A percentile compares a stretch with the other conserved stretches of the same genome.
Conservation (phyloP, 2,888 invertebrate genomes). For the Rhagium mordax region DNA sequence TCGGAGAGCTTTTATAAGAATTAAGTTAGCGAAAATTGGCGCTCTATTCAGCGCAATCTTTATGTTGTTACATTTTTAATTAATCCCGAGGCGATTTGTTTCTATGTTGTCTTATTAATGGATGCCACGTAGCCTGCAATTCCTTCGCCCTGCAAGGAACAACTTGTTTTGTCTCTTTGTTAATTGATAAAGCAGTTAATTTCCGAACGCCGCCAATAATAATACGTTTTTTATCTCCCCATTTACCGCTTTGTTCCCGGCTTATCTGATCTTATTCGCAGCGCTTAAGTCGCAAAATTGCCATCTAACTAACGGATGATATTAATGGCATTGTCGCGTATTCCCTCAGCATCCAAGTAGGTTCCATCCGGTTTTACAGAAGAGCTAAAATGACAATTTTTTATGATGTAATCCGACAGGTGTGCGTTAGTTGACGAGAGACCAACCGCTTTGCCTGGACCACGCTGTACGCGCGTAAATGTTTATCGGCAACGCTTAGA, state of each 20-base stretch:
- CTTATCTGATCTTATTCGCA: not conserved
- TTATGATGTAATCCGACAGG: too few relatives aligned
- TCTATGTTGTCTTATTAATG: conserved; percentile 6
- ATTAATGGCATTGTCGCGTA: too few relatives aligned
- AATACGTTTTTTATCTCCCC: conserved; percentile 9
- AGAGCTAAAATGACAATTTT: too few relatives aligned
- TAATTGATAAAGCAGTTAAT: conserved; percentile 17
- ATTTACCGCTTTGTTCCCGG: not conserved
- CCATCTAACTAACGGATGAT: not conserved
- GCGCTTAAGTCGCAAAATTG: not conserved
- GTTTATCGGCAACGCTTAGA: not conserved
- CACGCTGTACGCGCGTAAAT: too few relatives aligned
- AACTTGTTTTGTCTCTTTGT: conserved; percentile 20
- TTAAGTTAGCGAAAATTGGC: not conserved
- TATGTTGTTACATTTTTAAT: not conserved
- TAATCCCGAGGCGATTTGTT: not conserved
- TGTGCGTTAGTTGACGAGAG: too few relatives aligned
- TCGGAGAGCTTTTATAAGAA: not conserved
- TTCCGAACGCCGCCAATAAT: conserved; percentile 5
- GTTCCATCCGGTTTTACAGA: too few relatives aligned
- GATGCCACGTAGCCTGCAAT: conserved; percentile 9
- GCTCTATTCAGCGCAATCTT: not conserved
- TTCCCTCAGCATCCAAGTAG: too few relatives aligned
- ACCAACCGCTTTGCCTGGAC: too few relatives aligned
- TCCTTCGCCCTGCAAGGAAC: conserved; percentile 7